Evolutionary conservation across 2,113 vertebrate species (phyloP), one percentile per base, ranked within the genome.

Genomic region (Collichthys lucidus): DNA sequence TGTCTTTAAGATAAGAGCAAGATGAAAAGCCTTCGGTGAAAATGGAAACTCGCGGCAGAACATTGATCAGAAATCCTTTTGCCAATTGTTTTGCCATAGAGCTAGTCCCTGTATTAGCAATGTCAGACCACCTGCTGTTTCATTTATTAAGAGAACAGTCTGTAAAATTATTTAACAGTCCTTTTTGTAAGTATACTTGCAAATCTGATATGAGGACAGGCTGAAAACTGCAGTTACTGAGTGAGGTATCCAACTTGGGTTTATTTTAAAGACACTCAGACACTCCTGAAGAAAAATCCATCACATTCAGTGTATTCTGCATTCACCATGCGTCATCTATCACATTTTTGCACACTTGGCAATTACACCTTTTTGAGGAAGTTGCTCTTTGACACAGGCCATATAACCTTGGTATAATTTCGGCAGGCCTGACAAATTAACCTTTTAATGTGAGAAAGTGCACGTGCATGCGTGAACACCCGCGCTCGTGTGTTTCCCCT

Each of bases 341-440:
- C 61, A 70, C 42, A 65, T 83, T 80, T 78, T 57, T 71, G 64
- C 80, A 81, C 66, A 79, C 79, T 57, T 82, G 50, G 19, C 64
- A 86, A n/a, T 63, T 74, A 52, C 44, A 74, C 19, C 2, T 1
- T 75, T 81, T 82, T 50, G 65, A 80, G 76, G 57, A 88, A 79
- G 65, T 49, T 71, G 20, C 24, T 46, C 66, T 83, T 67, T 80
- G 78, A 72, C 56, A 75, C 49, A 5, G 26, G 11, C 20, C 11
- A 35, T 80, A 74, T 80, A 74, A 78, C 79, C 68, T 82, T 24
- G 24, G 35, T 52, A 55, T 19, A 62, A 79, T 86, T 70, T 80
- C 66, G 42, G 57, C 10, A 42, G 55, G 65, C 1, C 56, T 20
- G 31, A 62, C 74, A 78, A 89, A 86, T 85, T n/a, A 61, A 84